Evolutionary conservation across 1,140 invertebrate species (phyloP), one percentile per base, ranked within the genome.

Genomic region (Ostrea edulis): DNA sequence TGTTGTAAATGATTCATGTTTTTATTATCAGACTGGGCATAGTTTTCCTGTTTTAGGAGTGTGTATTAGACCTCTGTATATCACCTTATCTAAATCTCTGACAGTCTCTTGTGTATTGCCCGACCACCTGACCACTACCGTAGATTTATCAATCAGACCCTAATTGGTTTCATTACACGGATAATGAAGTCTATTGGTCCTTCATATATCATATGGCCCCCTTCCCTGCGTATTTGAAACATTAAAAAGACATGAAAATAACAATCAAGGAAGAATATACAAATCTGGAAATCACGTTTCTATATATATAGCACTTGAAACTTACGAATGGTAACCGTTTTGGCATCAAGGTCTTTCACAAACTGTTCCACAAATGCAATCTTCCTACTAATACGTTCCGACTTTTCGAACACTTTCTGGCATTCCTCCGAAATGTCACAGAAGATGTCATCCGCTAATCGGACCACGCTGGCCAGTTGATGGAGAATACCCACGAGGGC

Each of bases 271-370:
- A 62, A 20, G 17, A 20, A 62, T 12, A 62, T 58, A 58, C 0
- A 58, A 25, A 8, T 29, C 14, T 29, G 68, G 68, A 35, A 71
- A 71, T 71, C 22, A 22, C 68, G 25, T 29, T 71, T 71, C 55
- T 20, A 25, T 44, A 53, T 29, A 51, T 62, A 88, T 22, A 81
- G 53, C 14, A 71, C 68, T 71, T 71, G n/a, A 77, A 87, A 97
- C 97, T 97, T 96, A 97, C 97, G 97, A 95, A 97, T 97, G 96
- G 97, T 96, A 91, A 97, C 97, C 94, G 96, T 96, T 95, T 97
- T 97, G 82, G 97, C 97, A 94, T 97, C 97, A 95, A 96, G 97
- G 82, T 93, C 94, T 85, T 89, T 77, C 68, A 97, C 96, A 89
- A 96, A 95, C 86, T 96, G 95, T 91, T 96, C 96, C 84, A 97